A percentile compares a stretch with the other conserved stretches of the same genome.
These are phyloP conservation scores for Sarcophaga peregrina DNA, from an alignment of 1,140 invertebrate genomes.

Conservation along the genomic window DNA sequence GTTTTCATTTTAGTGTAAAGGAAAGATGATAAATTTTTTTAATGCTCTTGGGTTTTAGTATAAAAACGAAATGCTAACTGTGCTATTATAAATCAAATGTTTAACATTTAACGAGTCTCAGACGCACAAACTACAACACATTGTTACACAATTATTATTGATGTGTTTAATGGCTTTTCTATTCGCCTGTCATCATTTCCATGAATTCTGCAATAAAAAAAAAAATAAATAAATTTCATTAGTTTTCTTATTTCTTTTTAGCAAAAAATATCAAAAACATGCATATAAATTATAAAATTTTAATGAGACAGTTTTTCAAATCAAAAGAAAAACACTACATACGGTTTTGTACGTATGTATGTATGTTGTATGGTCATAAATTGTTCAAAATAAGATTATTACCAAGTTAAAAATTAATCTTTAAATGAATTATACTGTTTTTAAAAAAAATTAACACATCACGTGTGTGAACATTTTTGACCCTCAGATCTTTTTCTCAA, in stretches of 20 bases:
- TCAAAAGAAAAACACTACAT: too few species aligned
- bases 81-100: neutral
- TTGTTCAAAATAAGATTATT: too few species aligned
- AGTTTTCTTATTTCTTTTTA: neutral
- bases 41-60: neutral
- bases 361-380: too few species aligned
- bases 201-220: constrained; percentile 64
- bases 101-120: neutral
- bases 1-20: too few species aligned
- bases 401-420: too few species aligned
- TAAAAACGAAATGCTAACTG: neutral
- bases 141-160: neutral
- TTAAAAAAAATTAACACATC: too few species aligned
- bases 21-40: too few species aligned
- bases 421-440: too few species aligned
- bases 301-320: constrained; percentile 17
- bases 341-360: too few species aligned
- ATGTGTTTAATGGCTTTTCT: constrained; percentile 42
- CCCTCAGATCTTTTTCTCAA: too few species aligned
- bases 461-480: too few species aligned
- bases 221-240: neutral
- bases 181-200: constrained; percentile 66
- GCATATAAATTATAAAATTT: neutral
- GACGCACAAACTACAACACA: neutral
- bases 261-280: neutral